Conservation (phyloP, 2,888 invertebrate genomes). For the Aleiodes alternator region DNA sequence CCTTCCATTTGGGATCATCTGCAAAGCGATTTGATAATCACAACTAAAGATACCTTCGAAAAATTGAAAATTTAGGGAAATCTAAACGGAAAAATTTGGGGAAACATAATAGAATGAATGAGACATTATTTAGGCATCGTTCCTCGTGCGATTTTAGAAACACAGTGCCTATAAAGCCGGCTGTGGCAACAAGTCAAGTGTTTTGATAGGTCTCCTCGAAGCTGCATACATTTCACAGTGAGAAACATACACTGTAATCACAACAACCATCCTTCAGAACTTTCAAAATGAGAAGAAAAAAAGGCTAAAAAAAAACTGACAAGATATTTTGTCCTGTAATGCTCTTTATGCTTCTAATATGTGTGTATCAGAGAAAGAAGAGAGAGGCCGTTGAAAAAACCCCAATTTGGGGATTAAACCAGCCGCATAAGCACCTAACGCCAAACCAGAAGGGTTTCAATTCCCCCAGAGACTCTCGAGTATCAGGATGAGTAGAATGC, state of each 20-base stretch:
- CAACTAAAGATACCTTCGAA: too few relatives aligned
- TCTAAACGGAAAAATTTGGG: too few relatives aligned
- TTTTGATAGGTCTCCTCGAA: conserved; percentile 54
- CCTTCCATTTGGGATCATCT: too few relatives aligned
- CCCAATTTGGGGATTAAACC: conserved; percentile 66
- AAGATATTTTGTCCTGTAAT: conserved; percentile 2
- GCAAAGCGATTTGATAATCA: too few relatives aligned
- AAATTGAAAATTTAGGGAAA: too few relatives aligned
- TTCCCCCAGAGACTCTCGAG: conserved; percentile 55
- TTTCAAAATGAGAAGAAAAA: neutral
- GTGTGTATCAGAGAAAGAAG: conserved; percentile 19
- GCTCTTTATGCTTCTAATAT: conserved; percentile 20
- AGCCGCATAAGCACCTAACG: conserved; percentile 70
- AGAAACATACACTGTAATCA: conserved; percentile 19
- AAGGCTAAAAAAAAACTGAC: neutral
- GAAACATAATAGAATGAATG: neutral
- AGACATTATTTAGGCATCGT: neutral
- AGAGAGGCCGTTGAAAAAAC: conserved; percentile 31
- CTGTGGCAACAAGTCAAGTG: conserved; percentile 60
- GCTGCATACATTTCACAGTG: conserved; percentile 2
- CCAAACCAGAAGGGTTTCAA: conserved; percentile 72
- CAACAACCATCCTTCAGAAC: conserved; percentile 6
- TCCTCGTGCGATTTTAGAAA: conserved; percentile 54
- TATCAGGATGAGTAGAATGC: conserved; percentile 19
- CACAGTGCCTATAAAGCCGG: conserved; percentile 53